phyloP scores from a whole-genome alignment of 2,113 vertebrate species.

The Xenopus borealis region DNA sequence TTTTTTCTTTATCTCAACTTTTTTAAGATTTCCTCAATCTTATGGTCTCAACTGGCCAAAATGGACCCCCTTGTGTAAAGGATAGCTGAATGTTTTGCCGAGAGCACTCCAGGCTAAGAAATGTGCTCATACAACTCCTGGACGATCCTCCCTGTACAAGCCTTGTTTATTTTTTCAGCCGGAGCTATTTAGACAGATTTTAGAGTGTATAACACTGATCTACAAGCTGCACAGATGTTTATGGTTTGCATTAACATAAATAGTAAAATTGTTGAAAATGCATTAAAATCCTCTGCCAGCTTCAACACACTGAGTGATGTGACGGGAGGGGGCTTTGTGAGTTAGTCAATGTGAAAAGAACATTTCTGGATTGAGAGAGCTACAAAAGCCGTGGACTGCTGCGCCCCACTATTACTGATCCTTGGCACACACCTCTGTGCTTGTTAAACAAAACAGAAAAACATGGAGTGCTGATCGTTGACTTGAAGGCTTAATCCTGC shows the following conservation, averaged over 20 bases:
- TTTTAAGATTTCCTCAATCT: no score
- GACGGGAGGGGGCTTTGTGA: neutral
- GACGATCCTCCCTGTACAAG: neutral
- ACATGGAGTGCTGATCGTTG: neutral
- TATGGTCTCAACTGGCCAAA: no score
- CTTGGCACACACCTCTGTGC: neutral
- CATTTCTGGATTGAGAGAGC: neutral
- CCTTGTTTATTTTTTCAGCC: neutral
- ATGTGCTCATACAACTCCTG: neutral
- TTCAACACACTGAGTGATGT: neutral
- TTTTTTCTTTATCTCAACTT: no score
- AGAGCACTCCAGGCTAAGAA: no score
- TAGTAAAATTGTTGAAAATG: neutral
- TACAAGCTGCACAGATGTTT: neutral
- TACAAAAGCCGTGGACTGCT: neutral
- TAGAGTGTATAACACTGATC: neutral
- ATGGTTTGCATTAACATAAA: slow-evolving; percentile 2
- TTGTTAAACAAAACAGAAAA: neutral
- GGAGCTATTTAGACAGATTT: neutral
- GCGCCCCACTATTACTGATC: neutral
- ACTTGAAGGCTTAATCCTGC: neutral
- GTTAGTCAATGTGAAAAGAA: neutral
- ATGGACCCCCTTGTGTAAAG: neutral
- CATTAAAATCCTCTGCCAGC: neutral
- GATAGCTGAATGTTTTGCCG: neutral